Percentiles rank a stretch among this genome's conserved stretches.
Conservation (phyloP, 2,797 vertebrate species). For the Phataginus tetradactyla region DNA sequence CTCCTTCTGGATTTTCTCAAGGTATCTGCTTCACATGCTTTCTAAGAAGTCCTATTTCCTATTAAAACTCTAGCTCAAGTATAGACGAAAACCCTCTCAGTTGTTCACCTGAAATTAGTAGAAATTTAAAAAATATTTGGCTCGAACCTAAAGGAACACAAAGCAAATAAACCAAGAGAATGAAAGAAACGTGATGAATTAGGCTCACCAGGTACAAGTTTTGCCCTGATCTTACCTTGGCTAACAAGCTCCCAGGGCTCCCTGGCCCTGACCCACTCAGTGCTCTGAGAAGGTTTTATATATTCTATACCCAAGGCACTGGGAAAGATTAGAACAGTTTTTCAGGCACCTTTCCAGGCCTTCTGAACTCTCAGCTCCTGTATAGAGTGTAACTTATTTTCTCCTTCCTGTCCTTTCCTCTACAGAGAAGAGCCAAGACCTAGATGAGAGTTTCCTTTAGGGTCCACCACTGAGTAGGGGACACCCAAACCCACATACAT, state of each 20-base stretch:
- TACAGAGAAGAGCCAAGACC: not conserved
- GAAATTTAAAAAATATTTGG: not conserved
- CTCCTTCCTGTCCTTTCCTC: not conserved
- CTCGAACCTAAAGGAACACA: not conserved
- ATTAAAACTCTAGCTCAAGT: not conserved
- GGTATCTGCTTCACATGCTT: not conserved
- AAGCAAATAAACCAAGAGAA: not conserved
- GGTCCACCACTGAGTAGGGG: not conserved
- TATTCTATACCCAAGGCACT: not conserved
- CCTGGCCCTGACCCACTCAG: not conserved
- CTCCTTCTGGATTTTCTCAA: not conserved
- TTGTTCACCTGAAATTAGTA: constrained; percentile 4
- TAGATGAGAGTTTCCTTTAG: not conserved
- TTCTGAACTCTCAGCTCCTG: not conserved
- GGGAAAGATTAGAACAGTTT: not conserved
- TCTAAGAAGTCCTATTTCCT: not conserved
- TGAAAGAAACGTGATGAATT: not conserved
- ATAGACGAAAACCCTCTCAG: not conserved
- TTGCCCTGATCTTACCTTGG: not conserved
- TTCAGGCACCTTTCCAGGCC: not conserved
- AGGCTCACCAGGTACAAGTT: not conserved
- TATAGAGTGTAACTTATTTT: not conserved
- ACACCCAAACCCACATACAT: fast-evolving
- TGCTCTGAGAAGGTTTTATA: not conserved
- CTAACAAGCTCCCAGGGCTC: not conserved